These are phyloP conservation scores for Tuberolachnus salignus DNA, from an alignment of 2,888 invertebrate species.

Conservation along the genomic window DNA sequence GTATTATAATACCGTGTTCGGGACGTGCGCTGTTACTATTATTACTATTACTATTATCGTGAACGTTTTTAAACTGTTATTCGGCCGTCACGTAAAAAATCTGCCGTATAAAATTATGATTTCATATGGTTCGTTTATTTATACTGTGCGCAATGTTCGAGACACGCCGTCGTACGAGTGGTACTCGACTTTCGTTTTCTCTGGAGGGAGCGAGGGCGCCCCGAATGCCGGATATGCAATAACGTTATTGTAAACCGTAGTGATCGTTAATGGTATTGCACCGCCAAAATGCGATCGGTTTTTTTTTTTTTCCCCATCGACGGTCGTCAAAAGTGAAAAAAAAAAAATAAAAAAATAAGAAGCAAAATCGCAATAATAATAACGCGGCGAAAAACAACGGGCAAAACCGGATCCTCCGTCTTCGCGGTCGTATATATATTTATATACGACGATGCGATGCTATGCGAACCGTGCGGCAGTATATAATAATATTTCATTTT, in stretches of 20 bases:
- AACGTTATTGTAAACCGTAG: neutral
- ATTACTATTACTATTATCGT: too few species aligned
- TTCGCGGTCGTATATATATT: neutral
- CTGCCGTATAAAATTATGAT: slow-evolving; percentile 13
- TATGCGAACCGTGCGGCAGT: neutral
- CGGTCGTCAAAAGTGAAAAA: neutral
- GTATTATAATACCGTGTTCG: too few species aligned
- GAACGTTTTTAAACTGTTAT: too few species aligned
- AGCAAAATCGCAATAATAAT: slow-evolving; percentile 38
- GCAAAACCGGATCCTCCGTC: slow-evolving; percentile 42
- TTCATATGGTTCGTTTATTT: slow-evolving; percentile 1
- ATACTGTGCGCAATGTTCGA: too few species aligned
- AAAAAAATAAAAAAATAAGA: too few species aligned
- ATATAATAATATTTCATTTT: slow-evolving; percentile 32
- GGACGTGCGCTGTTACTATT: too few species aligned
- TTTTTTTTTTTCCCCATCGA: slow-evolving; percentile 11
- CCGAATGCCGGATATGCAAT: neutral
- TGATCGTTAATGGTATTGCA: neutral
- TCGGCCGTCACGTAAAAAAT: slow-evolving; percentile 16
- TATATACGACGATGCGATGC: too few species aligned
- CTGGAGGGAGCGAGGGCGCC: slow-evolving; percentile 27
- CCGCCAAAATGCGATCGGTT: neutral
- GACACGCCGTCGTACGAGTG: too few species aligned
- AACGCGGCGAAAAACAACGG: slow-evolving; percentile 34
- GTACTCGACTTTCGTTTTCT: slow-evolving; percentile 52